phyloP scores from a whole-genome alignment of 1,140 invertebrate genomes.

The Zaprionus davidi region DNA sequence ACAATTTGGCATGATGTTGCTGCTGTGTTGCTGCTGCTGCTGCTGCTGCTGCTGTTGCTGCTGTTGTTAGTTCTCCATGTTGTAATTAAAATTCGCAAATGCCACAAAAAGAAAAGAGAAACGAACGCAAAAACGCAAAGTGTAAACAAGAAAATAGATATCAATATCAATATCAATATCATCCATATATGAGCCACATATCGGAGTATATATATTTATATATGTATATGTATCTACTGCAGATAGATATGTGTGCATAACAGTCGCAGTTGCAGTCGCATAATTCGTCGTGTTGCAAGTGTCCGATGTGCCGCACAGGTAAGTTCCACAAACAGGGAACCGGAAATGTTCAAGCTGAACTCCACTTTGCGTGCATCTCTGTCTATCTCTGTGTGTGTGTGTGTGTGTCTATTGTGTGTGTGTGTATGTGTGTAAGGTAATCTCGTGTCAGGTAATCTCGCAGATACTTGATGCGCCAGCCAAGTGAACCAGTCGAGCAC shows the following conservation, averaged over 20 bases:
- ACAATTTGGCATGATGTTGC: not conserved
- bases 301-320: slow-evolving; percentile 5
- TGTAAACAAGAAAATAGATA: not conserved
- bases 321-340: not conserved
- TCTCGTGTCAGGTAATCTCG: not conserved
- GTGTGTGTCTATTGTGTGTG: no score
- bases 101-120: not conserved
- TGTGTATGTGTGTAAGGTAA: not conserved
- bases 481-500: not conserved
- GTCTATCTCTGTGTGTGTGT: not conserved
- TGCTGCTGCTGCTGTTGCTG: not conserved
- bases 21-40: not conserved
- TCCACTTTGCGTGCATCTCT: not conserved
- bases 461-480: not conserved
- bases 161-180: not conserved
- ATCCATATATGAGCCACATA: not conserved
- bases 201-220: not conserved
- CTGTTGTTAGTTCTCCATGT: not conserved
- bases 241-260: not conserved
- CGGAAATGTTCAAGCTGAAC: not conserved
- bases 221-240: not conserved
- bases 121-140: slow-evolving; percentile 1
- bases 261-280: not conserved
- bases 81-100: slow-evolving; percentile 7
- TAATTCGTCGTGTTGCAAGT: slow-evolving; percentile 4